Evolutionary conservation across 2,113 vertebrate species (phyloP).

Genomic region (Alligator sinensis): DNA sequence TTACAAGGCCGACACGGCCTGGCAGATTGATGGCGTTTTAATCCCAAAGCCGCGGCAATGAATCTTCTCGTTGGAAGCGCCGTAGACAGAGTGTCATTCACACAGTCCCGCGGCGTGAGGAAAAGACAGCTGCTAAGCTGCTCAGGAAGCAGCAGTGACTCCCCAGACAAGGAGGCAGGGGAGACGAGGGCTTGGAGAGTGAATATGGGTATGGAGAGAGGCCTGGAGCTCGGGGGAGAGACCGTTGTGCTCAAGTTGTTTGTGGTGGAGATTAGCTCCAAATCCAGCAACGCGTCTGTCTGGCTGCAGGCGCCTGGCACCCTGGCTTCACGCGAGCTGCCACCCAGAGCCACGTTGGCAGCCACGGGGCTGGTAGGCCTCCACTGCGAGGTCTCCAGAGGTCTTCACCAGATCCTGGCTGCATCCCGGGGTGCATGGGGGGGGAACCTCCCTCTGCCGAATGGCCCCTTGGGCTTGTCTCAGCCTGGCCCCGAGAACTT

Average conservation of each 20-base stretch:
- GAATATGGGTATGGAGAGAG: neutral
- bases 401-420: no score
- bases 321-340: no score
- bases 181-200: neutral
- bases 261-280: no score
- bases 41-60: constrained; percentile 60
- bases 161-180: rapidly evolving
- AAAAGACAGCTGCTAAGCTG: neutral
- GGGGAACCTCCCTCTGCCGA: no score
- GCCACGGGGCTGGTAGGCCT: no score
- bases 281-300: no score
- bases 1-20: constrained; percentile 71
- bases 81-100: constrained; percentile 1
- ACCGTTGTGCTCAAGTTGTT: neutral
- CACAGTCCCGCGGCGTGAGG: rapidly evolving
- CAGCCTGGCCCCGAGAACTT: no score
- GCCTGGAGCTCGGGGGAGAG: rapidly evolving
- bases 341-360: no score
- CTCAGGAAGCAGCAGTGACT: neutral
- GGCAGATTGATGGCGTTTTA: constrained; percentile 66
- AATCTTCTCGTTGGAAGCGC: constrained; percentile 59
- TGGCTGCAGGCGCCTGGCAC: no score
- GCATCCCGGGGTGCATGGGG: no score
- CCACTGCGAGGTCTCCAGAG: no score
- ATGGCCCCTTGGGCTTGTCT: no score